These are phyloP conservation scores for Dromiciops gliroides DNA, from an alignment of 2,113 vertebrate genomes.

Conservation along the genomic window DNA sequence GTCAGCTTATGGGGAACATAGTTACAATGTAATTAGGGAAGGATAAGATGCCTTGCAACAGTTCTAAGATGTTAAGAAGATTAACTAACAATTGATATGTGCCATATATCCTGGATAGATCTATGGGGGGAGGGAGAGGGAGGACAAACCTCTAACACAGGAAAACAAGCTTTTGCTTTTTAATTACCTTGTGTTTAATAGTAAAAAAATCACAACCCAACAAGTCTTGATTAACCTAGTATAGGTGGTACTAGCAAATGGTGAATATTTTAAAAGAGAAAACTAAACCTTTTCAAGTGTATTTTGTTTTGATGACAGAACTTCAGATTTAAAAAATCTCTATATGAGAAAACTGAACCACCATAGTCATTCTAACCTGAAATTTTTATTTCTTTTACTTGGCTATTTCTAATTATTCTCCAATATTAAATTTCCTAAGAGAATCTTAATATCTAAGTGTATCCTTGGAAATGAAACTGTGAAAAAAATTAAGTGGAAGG, in stretches of 20 bases:
- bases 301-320: conserved; percentile 61
- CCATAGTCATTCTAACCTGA: conserved; percentile 1
- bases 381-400: conserved; percentile 41
- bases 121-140: neutral
- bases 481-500: neutral
- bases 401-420: conserved; percentile 19
- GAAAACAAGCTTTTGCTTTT: neutral
- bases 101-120: neutral
- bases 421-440: conserved; percentile 19
- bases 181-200: conserved; percentile 53
- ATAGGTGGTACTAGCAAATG: conserved; percentile 23
- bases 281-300: conserved; percentile 49
- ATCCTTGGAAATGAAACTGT: conserved; percentile 61
- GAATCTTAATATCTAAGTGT: conserved; percentile 40
- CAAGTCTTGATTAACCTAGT: conserved; percentile 9
- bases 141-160: conserved; percentile 37
- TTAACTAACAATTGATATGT: conserved; percentile 8
- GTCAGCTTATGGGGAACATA: neutral
- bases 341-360: neutral
- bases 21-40: neutral
- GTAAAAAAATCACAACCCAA: conserved; percentile 29
- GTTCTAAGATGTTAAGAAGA: neutral
- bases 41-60: neutral
- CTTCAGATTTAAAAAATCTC: conserved; percentile 35
- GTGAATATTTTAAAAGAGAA: conserved; percentile 41